Base-by-base conservation (phyloP, 1,140 invertebrate genomes). In the Drosophila lacertosa region DNA sequence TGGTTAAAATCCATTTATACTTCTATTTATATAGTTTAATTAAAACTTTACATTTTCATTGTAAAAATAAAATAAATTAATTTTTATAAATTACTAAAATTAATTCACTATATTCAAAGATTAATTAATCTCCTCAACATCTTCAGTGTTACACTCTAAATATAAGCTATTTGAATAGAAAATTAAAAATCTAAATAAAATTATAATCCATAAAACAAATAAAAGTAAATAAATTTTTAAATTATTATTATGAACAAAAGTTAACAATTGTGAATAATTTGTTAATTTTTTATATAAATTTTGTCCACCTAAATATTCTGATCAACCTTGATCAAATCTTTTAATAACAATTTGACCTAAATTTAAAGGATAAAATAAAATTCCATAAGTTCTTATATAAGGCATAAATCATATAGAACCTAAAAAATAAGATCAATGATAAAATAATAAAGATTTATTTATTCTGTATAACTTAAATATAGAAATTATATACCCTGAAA, bases 41-140 rank as follows among this genome's bases (percentile, higher is more conserved):
- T 69, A 93, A 93, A 92, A 93, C 91, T 77, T 92, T 92, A 93
- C 92, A 92, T 93, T 93, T 93, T 93, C 93, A 93, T 89, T 92
- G 92, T 92, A 93, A 92, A 92, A 92, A 89, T 91, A 92, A 90
- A 86, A 74, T 48, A 10, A 0, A 60, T 72, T 42, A n/a, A n/a
- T 72, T 91, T 91, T 92, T 92, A 92, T 91, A 92, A 92, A 89
- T 79, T 89, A 79, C 78, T 86, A 86, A 69, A 59, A 66, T n/a
- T 15, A 80, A 66, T 79, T 75, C 74, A 71, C 11, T 74, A 77
- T 75, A 79, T 68, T 65, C 51, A 89, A 90, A 89, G 66, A 77
- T 80, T 77, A 74, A 72, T 24, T 68, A 73, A 91, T 89, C 91
- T 89, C 91, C 91, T 80, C 92, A 93, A 93, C 92, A 93, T 92